These are phyloP conservation scores for Chiridota heheva DNA, from an alignment of 35 echinoderm and acorn worm genomes.

Conservation along the genomic window DNA sequence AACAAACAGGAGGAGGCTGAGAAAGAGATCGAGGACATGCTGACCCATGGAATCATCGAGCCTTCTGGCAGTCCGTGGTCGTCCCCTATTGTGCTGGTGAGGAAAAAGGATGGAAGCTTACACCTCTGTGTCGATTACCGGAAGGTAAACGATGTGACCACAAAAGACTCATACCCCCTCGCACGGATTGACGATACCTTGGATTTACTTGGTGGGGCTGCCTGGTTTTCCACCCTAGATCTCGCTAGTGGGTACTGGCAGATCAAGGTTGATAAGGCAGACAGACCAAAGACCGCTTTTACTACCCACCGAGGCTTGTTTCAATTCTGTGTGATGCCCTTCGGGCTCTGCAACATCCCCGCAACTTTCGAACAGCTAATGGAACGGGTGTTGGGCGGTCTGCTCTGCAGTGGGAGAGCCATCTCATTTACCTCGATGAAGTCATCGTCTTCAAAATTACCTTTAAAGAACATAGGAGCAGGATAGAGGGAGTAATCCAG, in stretches of 20 bases:
- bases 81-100: constrained; percentile 33
- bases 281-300: constrained; percentile 53
- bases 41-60: constrained; percentile 17
- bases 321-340: constrained; percentile 51
- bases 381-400: constrained; percentile 9
- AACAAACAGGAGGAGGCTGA: constrained; percentile 40
- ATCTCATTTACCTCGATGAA: constrained; percentile 61
- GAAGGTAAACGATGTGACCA: constrained; percentile 36
- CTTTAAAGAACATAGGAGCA: constrained; percentile 34
- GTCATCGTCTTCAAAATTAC: constrained; percentile 38
- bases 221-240: constrained; percentile 50
- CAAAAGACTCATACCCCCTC: constrained; percentile 49
- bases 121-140: constrained; percentile 52
- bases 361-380: no score
- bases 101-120: constrained; percentile 39
- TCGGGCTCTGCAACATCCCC: no score
- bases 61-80: constrained; percentile 42
- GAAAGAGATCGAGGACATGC: constrained; percentile 16
- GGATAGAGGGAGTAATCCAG: constrained; percentile 17
- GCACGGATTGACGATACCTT: constrained; percentile 48
- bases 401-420: constrained; percentile 15
- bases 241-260: constrained; percentile 68
- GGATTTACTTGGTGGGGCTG: constrained; percentile 13
- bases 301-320: constrained; percentile 25
- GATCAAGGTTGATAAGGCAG: constrained; percentile 4